These are phyloP conservation scores for Hydropsyche betteni DNA, from an alignment of 2,888 invertebrate species.

Conservation along the genomic window DNA sequence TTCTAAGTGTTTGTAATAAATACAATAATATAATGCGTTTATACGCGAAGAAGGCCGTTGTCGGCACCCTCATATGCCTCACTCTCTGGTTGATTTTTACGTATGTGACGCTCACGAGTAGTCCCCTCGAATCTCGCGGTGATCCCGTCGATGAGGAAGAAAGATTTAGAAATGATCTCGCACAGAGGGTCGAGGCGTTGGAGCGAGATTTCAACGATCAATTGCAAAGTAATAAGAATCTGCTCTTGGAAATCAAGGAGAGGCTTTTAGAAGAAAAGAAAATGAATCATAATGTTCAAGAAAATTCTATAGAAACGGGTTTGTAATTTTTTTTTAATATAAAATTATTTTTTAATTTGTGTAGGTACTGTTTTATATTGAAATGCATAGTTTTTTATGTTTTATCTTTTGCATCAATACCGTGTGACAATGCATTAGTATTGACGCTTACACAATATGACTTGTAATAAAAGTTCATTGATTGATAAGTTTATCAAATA, in stretches of 20 bases:
- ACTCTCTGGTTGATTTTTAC: slow-evolving; percentile 56
- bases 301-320: no score
- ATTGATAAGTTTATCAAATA: no score
- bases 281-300: slow-evolving; percentile 20
- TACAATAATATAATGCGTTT: slow-evolving; percentile 58
- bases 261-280: slow-evolving; percentile 57
- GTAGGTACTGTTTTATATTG: no score
- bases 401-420: no score
- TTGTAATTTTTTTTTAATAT: no score
- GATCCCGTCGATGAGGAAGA: slow-evolving; percentile 34
- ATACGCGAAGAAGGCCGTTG: slow-evolving; percentile 58
- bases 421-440: no score
- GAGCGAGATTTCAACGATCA: slow-evolving; percentile 62
- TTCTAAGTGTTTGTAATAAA: background rate
- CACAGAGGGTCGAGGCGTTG: slow-evolving; percentile 56
- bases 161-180: slow-evolving; percentile 37
- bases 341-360: no score
- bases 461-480: no score
- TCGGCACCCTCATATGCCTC: slow-evolving; percentile 54
- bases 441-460: no score
- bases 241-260: slow-evolving; percentile 59
- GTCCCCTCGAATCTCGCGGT: slow-evolving; percentile 42
- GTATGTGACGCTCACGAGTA: slow-evolving; percentile 47
- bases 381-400: no score
- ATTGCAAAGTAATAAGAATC: slow-evolving; percentile 60